These are phyloP conservation scores for Bambusicola thoracicus DNA, from an alignment of 2,113 vertebrate species.

Conservation along the genomic window DNA sequence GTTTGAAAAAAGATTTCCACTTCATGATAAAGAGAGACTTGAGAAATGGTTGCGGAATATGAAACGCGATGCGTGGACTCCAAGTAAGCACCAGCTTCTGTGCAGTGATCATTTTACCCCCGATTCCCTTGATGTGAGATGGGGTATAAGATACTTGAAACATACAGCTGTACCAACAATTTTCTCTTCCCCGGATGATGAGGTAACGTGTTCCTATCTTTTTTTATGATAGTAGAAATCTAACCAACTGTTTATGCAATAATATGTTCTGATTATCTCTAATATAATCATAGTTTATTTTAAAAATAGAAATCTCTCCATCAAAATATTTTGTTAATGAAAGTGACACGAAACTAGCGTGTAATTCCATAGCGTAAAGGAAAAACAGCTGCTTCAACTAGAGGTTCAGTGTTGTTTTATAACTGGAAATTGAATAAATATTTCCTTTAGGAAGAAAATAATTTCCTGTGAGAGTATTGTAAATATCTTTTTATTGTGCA, in stretches of 20 bases:
- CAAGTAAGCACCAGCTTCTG: conserved; percentile 89
- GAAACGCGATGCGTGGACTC: conserved; percentile 84
- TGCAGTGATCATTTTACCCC: conserved; percentile 90
- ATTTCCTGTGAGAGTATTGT: background rate
- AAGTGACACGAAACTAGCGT: background rate
- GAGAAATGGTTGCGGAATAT: conserved; percentile 89
- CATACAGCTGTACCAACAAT: conserved; percentile 86
- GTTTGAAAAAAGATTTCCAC: conserved; percentile 81
- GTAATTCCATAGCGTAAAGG: background rate
- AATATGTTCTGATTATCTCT: background rate
- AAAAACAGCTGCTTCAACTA: background rate
- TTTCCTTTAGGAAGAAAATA: background rate
- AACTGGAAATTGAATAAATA: background rate
- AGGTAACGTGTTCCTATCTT: conserved; percentile 59
- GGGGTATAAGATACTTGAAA: conserved; percentile 90
- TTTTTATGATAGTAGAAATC: background rate
- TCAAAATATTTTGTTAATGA: background rate
- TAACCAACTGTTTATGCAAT: background rate
- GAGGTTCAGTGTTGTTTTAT: background rate
- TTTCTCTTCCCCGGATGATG: conserved; percentile 79
- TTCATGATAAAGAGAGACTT: conserved; percentile 86
- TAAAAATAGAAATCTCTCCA: background rate
- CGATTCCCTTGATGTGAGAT: conserved; percentile 87
- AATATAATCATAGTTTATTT: background rate
- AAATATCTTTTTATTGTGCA: background rate